Evolutionary conservation across 2,113 vertebrate genomes (phyloP).

Genomic region (Myocastor coypus): DNA sequence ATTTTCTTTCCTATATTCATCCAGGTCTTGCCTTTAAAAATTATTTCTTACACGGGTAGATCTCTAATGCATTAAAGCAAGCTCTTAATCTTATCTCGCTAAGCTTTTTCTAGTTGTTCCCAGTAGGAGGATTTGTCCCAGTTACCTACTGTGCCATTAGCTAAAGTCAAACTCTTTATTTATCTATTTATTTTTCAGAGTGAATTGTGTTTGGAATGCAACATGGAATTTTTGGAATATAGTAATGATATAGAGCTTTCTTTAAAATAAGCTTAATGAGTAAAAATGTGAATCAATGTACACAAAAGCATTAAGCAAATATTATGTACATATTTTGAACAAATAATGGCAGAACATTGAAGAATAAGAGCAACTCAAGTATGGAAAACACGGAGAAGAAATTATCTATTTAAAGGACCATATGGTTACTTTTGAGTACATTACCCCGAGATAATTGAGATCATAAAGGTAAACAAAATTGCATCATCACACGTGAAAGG

Average conservation of each 20-base stretch:
- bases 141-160: conserved; percentile 52
- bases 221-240: not conserved
- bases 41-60: not conserved
- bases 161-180: not conserved
- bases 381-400: not conserved
- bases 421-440: not conserved
- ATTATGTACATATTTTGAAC: not conserved
- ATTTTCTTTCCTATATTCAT: not conserved
- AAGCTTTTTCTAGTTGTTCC: conserved; percentile 11
- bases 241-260: not conserved
- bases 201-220: not conserved
- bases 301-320: conserved; percentile 25
- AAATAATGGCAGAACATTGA: not conserved
- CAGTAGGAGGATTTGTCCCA: conserved; percentile 39
- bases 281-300: conserved; percentile 33
- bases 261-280: conserved; percentile 25
- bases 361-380: not conserved
- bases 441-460: not conserved
- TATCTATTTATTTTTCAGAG: conserved; percentile 56
- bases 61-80: not conserved
- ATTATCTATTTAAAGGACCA: not conserved
- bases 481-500: not conserved
- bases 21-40: conserved; percentile 17
- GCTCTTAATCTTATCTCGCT: conserved; percentile 44
- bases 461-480: not conserved